Conservation (phyloP, 92 coral and sea anemone species). For the Actinostola sp. region DNA sequence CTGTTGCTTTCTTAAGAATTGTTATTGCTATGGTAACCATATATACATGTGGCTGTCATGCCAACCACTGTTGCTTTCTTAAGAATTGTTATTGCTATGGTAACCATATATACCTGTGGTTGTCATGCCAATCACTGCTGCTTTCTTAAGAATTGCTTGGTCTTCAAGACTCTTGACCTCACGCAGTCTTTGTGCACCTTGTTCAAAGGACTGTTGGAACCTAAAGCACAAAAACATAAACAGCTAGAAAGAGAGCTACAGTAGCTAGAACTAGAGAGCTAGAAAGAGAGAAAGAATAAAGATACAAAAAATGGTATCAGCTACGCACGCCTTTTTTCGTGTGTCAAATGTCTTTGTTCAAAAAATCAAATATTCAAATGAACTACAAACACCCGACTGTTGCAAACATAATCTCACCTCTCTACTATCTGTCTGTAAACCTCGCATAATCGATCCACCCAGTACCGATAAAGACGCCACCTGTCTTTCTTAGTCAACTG, state of each 20-base stretch:
- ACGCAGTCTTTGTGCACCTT: constrained; percentile 56
- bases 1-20: no score
- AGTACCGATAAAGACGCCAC: constrained; percentile 94
- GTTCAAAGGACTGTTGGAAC: constrained; percentile 66
- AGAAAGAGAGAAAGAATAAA: background rate
- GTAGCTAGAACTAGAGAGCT: background rate
- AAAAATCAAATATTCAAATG: no score
- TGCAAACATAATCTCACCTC: constrained; percentile 9
- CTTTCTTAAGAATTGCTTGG: constrained; percentile 66
- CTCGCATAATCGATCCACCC: constrained; percentile 59
- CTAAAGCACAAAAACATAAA: background rate
- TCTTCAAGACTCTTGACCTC: constrained; percentile 76
- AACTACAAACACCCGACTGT: no score
- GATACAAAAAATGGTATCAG: no score
- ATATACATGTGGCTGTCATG: no score
- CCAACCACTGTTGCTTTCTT: no score
- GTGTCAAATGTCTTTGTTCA: no score
- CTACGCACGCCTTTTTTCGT: no score
- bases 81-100: background rate
- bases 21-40: no score
- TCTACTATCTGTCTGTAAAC: constrained; percentile 56
- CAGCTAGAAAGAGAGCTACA: background rate
- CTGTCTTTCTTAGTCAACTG: constrained; percentile 51
- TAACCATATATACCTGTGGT: constrained; percentile 71
- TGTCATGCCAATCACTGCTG: constrained; percentile 91